Evolutionary conservation across 1,140 invertebrate species (phyloP).

Genomic region (Catajapyx aquilonaris): DNA sequence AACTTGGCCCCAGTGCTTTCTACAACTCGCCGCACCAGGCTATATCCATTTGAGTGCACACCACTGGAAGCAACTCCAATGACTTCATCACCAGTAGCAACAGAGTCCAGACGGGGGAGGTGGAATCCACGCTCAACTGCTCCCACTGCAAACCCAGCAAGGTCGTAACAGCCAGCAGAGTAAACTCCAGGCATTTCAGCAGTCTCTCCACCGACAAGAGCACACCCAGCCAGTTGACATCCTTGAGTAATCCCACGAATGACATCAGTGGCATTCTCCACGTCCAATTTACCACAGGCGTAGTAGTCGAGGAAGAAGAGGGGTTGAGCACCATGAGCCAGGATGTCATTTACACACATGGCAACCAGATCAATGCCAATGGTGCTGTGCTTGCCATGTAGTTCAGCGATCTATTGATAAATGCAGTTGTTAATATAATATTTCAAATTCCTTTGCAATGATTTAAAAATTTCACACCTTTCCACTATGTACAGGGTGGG

Average conservation of each 20-base stretch:
- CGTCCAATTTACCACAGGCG: conserved; percentile 66
- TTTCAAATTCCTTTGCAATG: no score
- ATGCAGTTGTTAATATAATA: no score
- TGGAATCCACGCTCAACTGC: conserved; percentile 56
- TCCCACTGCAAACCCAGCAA: conserved; percentile 89
- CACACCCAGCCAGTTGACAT: conserved; percentile 65
- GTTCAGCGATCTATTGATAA: conserved; percentile 51
- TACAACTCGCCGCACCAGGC: conserved; percentile 70
- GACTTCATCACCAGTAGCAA: conserved; percentile 53
- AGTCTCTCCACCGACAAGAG: conserved; percentile 84
- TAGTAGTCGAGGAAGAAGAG: conserved; percentile 94
- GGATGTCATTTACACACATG: conserved; percentile 93
- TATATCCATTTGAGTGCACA: conserved; percentile 91
- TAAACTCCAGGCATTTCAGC: conserved; percentile 96
- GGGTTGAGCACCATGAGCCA: conserved; percentile 84
- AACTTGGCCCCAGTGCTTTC: conserved; percentile 29
- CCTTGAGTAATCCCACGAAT: conserved; percentile 70
- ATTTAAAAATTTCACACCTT: no score
- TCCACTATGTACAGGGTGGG: no score
- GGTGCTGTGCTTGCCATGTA: conserved; percentile 50
- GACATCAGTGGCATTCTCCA: conserved; percentile 48
- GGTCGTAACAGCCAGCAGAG: conserved; percentile 61
- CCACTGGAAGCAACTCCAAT: conserved; percentile 76
- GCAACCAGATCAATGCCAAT: conserved; percentile 92
- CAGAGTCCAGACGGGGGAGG: conserved; percentile 45